Evolutionary conservation across 2,797 vertebrate species (phyloP).

Genomic region (Potorous gilbertii): DNA sequence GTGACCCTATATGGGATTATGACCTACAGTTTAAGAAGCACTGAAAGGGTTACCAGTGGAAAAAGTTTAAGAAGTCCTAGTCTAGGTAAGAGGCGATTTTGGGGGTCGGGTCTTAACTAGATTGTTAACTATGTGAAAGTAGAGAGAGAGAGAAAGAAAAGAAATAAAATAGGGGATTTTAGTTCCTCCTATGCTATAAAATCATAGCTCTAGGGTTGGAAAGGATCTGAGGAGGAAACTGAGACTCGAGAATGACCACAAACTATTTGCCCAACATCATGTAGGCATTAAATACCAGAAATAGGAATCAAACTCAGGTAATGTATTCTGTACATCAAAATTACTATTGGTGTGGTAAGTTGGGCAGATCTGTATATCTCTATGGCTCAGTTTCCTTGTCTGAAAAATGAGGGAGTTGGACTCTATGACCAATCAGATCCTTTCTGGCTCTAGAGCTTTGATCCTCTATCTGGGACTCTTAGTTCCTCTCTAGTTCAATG

Average conservation of each 20-base stretch:
- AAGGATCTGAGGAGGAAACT: background rate
- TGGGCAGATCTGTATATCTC: background rate
- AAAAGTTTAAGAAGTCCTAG: too few species aligned
- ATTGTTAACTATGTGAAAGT: background rate
- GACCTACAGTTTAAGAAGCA: too few species aligned
- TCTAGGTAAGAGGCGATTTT: background rate
- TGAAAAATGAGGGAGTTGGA: background rate
- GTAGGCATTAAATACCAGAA: background rate
- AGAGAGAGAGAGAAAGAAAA: background rate
- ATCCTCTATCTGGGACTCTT: background rate
- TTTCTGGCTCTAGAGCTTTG: background rate
- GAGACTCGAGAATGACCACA: background rate
- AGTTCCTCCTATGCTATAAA: background rate
- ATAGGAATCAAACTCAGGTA: background rate
- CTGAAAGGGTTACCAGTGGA: too few species aligned
- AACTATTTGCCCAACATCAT: background rate
- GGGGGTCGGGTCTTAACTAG: background rate
- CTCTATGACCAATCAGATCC: background rate
- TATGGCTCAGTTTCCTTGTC: background rate
- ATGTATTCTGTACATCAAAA: background rate
- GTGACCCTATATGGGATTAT: too few species aligned
- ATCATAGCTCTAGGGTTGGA: background rate
- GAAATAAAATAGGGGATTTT: background rate
- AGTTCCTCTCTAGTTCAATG: background rate
- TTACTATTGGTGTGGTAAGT: background rate